These are phyloP conservation scores for Boulengeromyrus knoepffleri DNA, from an alignment of 2,113 vertebrate genomes.

Conservation along the genomic window DNA sequence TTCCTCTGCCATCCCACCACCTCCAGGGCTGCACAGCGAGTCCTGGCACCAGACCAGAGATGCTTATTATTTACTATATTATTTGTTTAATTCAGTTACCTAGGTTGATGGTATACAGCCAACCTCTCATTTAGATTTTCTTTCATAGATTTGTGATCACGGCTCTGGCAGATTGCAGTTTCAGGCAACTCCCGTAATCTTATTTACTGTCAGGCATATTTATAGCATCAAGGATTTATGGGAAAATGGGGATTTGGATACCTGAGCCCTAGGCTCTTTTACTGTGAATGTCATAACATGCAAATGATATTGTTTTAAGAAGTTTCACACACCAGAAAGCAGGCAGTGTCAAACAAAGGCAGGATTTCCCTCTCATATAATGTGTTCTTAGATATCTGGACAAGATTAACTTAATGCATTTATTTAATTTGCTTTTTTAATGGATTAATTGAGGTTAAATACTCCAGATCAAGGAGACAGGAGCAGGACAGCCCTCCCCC, in stretches of 20 bases:
- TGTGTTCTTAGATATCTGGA: background rate
- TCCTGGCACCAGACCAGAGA: slow-evolving; percentile 40
- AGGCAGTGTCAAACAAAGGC: background rate
- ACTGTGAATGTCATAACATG: background rate
- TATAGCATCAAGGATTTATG: background rate
- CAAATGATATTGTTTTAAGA: background rate
- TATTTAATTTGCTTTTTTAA: background rate
- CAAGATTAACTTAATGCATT: background rate
- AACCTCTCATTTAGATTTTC: background rate
- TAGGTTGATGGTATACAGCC: background rate
- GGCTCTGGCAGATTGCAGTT: background rate
- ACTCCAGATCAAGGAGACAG: background rate
- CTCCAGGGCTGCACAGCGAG: slow-evolving; percentile 39
- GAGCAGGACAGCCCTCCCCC: background rate
- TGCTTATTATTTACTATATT: background rate
- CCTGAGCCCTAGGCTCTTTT: background rate
- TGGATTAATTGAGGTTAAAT: background rate
- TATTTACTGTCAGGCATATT: background rate
- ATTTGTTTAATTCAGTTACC: background rate
- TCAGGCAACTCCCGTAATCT: background rate
- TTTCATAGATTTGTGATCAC: background rate
- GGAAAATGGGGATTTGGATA: background rate
- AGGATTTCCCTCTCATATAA: background rate
- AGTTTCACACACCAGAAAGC: background rate
- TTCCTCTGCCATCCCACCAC: background rate